Evolutionary conservation across 2,113 vertebrate species (phyloP).

Genomic region (Excalfactoria chinensis): DNA sequence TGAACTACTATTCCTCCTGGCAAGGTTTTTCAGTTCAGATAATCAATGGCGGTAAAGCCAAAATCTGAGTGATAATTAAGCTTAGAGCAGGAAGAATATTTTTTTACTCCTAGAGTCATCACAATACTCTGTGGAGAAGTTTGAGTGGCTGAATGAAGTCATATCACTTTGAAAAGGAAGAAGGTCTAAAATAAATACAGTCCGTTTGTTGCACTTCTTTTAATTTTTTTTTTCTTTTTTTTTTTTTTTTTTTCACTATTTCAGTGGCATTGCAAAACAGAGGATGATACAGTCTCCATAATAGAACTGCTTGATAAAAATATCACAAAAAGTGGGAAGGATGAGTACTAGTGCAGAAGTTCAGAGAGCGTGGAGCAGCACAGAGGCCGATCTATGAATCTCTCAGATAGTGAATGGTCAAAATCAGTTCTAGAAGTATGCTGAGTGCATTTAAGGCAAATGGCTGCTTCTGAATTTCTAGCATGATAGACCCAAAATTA

Average conservation of each 20-base stretch:
- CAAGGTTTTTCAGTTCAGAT: background rate
- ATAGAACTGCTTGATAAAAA: background rate
- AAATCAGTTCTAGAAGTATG: background rate
- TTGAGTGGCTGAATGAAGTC: background rate
- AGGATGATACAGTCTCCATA: background rate
- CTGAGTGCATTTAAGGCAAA: background rate
- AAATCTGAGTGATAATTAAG: background rate
- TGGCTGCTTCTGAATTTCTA: background rate
- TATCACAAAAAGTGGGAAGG: background rate
- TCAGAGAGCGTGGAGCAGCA: background rate
- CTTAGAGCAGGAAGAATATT: background rate
- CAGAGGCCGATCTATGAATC: fast-evolving
- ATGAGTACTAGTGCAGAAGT: background rate
- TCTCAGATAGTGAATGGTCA: background rate
- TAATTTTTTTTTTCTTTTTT: too few relatives aligned
- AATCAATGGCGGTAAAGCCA: background rate
- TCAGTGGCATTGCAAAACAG: background rate
- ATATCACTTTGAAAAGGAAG: background rate
- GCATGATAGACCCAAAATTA: background rate
- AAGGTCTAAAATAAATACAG: background rate
- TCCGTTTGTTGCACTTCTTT: background rate
- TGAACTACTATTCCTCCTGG: background rate
- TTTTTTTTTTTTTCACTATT: background rate
- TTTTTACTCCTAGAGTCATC: background rate
- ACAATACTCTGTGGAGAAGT: background rate